Percentiles rank a stretch among this genome's conserved stretches.
These are phyloP conservation scores for Drosophila borborema DNA, from an alignment of 2,888 invertebrate genomes.

Conservation along the genomic window DNA sequence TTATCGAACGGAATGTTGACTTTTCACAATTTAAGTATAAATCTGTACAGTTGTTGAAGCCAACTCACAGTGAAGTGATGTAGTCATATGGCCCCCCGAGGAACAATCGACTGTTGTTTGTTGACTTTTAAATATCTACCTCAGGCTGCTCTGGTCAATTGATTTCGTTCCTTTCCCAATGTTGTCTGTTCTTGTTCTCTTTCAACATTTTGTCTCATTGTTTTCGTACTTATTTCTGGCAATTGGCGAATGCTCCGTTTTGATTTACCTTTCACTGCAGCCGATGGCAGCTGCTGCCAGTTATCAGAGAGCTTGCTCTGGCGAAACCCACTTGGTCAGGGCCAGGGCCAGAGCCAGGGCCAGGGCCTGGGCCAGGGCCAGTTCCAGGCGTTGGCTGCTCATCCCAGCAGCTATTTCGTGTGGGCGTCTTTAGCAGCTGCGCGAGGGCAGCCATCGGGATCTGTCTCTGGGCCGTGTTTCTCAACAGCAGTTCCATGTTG, in stretches of 20 bases:
- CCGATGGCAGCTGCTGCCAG: conserved; percentile 14
- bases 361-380: neutral
- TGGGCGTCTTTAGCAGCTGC: conserved; percentile 54
- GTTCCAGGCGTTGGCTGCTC: conserved; percentile 9
- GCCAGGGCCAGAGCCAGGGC: conserved; percentile 1
- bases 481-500: conserved; percentile 71
- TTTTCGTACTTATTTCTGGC: conserved; percentile 16
- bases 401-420: conserved; percentile 54
- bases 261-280: conserved; percentile 54
- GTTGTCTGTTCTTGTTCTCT: neutral
- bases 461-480: conserved; percentile 34
- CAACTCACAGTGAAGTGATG: neutral
- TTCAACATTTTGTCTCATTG: conserved; percentile 11
- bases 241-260: conserved; percentile 31
- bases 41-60: neutral
- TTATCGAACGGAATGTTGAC: conserved; percentile 1
- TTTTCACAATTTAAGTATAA: neutral
- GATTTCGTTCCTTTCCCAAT: conserved; percentile 5
- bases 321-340: conserved; percentile 8
- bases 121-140: conserved; percentile 5
- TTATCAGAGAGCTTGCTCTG: conserved; percentile 37
- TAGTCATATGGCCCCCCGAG: neutral
- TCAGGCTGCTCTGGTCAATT: neutral
- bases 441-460: conserved; percentile 8
- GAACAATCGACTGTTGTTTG: neutral